Evolutionary conservation across 2,113 vertebrate species (phyloP), one percentile per base, ranked within the genome.

Genomic region (Ammodytes dubius): DNA sequence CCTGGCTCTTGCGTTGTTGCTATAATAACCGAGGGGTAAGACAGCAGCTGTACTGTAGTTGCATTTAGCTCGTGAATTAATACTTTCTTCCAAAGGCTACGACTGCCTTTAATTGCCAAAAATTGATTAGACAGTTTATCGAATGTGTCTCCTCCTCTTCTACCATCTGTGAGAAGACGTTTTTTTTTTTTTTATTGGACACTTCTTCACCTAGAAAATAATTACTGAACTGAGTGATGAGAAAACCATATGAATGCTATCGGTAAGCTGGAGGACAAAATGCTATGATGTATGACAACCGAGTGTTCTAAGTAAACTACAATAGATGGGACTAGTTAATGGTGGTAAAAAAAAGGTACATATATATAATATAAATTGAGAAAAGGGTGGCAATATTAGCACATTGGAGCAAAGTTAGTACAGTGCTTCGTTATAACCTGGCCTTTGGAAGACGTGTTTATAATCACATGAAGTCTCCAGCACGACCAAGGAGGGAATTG

Each of bases 111-210:
- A 76, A 87, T 85, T 72, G 81, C 54, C 63, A 56, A 82, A 1
- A 91, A 87, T 80, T 85, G 89, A 92, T 89, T 78, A 60, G 83
- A 91, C 80, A 74, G 61, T 86, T 93, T 86, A 88, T 85, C 43
- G 49, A 74, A 81, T 85, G 70, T 49, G 43, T 79, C 72, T 82
- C n/a, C 78, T 66, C 56, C 54, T 71, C 77, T 82, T 49, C 69
- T 81, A 61, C 81, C 83, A 90, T 89, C 90, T 86, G 73, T 71
- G 79, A 79, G 85, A 86, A 81, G 72, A 65, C 70, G 70, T 69
- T 17, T 70, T 90, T 88, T 87, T 83, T 60, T 70, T 76, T 80
- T 71, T 27, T 42, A 27, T 27, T 27, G 27, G 50, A 47, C 64
- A 70, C 57, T 77, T 87, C 72, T 67, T 43, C 45, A 52, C 71